A percentile compares a stretch with the other conserved stretches of the same genome.
Evolutionary conservation across 2,888 invertebrate genomes (phyloP).

Genomic region (Tricholauxania praeusta): DNA sequence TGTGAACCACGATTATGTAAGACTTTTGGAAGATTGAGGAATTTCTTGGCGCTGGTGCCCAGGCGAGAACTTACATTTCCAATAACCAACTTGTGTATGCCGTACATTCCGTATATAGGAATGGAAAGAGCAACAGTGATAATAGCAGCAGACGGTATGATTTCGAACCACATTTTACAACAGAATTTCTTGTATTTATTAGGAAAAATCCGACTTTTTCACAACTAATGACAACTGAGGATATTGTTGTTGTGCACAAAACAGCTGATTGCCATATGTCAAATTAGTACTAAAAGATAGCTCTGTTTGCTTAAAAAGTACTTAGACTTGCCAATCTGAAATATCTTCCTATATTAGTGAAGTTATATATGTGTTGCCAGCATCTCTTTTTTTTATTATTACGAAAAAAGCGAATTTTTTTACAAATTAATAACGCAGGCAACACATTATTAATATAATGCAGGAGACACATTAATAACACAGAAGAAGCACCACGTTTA

Average conservation of each 20-base stretch:
- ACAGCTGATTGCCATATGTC: conserved; percentile 8
- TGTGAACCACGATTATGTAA: conserved; percentile 61
- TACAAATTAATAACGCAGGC: too few relatives aligned
- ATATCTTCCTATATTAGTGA: too few relatives aligned
- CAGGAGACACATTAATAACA: too few relatives aligned
- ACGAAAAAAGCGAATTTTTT: too few relatives aligned
- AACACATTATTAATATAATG: too few relatives aligned
- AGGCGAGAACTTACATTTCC: conserved; percentile 73
- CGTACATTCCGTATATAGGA: conserved; percentile 75
- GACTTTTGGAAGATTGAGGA: conserved; percentile 46
- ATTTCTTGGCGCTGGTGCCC: conserved; percentile 13
- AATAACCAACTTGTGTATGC: conserved; percentile 72
- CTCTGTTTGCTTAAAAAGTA: background rate
- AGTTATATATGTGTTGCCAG: too few relatives aligned
- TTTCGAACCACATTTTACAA: conserved; percentile 78
- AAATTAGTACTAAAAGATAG: background rate
- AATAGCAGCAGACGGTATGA: conserved; percentile 75
- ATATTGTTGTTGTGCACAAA: background rate
- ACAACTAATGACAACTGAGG: background rate
- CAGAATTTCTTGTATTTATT: background rate
- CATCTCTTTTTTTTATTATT: too few relatives aligned
- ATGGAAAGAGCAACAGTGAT: conserved; percentile 73
- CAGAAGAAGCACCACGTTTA: too few relatives aligned
- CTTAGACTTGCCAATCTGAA: too few relatives aligned
- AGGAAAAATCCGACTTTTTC: background rate